Evolutionary conservation across 2,113 vertebrate species (phyloP).

Genomic region (Sciurus niger): DNA sequence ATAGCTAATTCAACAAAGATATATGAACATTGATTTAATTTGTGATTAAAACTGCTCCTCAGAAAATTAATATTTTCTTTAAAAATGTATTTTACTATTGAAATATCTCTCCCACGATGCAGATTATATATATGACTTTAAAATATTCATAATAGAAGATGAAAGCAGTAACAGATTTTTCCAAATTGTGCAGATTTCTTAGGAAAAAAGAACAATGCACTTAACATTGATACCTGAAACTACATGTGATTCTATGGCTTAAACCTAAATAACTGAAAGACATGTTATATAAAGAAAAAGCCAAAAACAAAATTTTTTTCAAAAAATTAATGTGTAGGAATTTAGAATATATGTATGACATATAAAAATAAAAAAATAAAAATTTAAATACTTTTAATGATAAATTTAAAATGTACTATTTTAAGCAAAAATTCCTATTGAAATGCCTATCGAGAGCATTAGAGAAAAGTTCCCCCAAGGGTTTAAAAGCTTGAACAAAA

Average conservation of each 20-base stretch:
- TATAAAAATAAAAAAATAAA: constrained; percentile 41
- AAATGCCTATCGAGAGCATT: neutral
- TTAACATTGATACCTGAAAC: constrained; percentile 32
- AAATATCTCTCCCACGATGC: constrained; percentile 48
- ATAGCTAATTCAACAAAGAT: constrained; percentile 57
- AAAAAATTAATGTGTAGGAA: constrained; percentile 4
- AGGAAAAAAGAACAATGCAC: constrained; percentile 35
- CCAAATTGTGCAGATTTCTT: constrained; percentile 20
- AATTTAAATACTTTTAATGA: constrained; percentile 39
- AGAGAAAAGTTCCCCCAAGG: neutral
- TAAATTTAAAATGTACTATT: constrained; percentile 49
- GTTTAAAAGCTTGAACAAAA: neutral
- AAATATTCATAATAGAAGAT: constrained; percentile 52
- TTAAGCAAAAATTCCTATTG: constrained; percentile 31
- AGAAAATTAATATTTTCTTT: constrained; percentile 48
- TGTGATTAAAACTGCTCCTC: constrained; percentile 55
- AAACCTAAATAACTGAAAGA: constrained; percentile 39
- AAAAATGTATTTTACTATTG: constrained; percentile 37
- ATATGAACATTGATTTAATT: constrained; percentile 48
- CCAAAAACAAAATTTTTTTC: neutral
- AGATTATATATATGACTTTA: constrained; percentile 41
- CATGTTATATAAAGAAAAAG: constrained; percentile 38
- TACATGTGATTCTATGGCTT: neutral
- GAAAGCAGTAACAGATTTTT: constrained; percentile 34
- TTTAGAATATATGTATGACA: neutral